Evolutionary conservation across 2,888 invertebrate genomes (phyloP).

Genomic region (Teleiodes luculella): DNA sequence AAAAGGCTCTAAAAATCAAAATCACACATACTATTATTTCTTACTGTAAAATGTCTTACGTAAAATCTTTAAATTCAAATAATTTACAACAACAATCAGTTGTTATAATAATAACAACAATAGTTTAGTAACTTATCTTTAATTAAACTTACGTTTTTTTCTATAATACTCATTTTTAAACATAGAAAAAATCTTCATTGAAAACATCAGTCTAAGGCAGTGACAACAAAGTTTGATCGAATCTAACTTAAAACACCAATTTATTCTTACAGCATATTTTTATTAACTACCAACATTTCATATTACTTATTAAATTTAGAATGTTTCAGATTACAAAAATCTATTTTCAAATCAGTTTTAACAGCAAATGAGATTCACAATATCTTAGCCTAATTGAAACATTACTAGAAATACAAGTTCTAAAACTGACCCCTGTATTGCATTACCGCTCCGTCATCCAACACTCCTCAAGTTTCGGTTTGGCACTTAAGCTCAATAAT

Average conservation of each 20-base stretch:
- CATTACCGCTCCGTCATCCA: neutral
- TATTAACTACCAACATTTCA: neutral
- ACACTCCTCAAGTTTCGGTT: neutral
- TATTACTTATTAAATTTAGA: neutral
- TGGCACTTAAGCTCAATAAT: slow-evolving; percentile 7
- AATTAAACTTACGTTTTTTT: slow-evolving; percentile 52
- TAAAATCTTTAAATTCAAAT: slow-evolving; percentile 67
- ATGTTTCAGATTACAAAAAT: neutral
- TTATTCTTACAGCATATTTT: neutral
- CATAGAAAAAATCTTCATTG: slow-evolving; percentile 56
- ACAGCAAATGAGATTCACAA: slow-evolving; percentile 46
- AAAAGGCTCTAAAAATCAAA: slow-evolving; percentile 50
- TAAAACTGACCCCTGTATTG: slow-evolving; percentile 4
- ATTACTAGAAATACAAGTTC: neutral
- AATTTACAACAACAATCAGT: slow-evolving; percentile 69
- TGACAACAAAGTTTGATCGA: slow-evolving; percentile 62
- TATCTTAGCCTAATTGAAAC: slow-evolving; percentile 29
- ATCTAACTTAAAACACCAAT: slow-evolving; percentile 28
- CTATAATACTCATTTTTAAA: slow-evolving; percentile 56
- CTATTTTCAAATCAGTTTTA: slow-evolving; percentile 21
- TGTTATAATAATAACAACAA: slow-evolving; percentile 68
- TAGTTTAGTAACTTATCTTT: slow-evolving; percentile 55
- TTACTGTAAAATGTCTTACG: slow-evolving; percentile 47
- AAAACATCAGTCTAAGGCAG: slow-evolving; percentile 77
- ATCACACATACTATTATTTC: slow-evolving; percentile 56